A percentile compares a stretch with the other conserved stretches of the same genome.
phyloP scores from a whole-genome alignment of 64 coral and sea anemone genomes.

The Anthopleura sola region DNA sequence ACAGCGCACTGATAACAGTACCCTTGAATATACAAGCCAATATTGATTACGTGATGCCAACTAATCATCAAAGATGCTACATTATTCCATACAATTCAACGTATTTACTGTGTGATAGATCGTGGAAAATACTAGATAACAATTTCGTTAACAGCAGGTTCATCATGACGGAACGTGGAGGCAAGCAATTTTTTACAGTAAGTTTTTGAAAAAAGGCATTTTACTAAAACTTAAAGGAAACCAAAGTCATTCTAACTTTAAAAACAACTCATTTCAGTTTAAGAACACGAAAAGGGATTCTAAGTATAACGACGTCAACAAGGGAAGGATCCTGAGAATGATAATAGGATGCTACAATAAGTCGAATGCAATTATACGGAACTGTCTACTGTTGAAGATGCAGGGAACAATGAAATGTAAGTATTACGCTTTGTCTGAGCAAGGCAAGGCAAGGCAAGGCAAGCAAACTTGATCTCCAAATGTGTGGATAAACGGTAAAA shows the following conservation, averaged over 20 bases:
- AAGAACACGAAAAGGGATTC: not conserved
- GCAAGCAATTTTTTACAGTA: not conserved
- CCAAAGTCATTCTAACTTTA: not conserved
- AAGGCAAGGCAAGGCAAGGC: not conserved
- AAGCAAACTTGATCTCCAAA: no score
- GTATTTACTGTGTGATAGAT: not conserved
- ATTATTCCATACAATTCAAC: not conserved
- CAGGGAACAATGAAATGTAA: not conserved
- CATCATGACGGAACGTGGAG: not conserved
- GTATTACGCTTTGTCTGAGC: not conserved
- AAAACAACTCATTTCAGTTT: not conserved
- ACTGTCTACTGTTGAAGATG: not conserved
- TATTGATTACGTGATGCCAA: not conserved
- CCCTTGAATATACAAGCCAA: not conserved
- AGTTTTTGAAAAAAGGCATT: not conserved
- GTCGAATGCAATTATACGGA: not conserved
- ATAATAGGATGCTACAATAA: not conserved
- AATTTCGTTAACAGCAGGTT: not conserved
- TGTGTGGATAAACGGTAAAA: no score
- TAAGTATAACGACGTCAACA: not conserved
- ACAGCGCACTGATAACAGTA: not conserved
- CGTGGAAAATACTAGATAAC: not conserved
- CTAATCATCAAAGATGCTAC: not conserved
- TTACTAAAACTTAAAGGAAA: not conserved
- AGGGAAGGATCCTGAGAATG: not conserved